These are phyloP conservation scores for Dipodomys merriami DNA, from an alignment of 2,113 vertebrate genomes.

Conservation along the genomic window DNA sequence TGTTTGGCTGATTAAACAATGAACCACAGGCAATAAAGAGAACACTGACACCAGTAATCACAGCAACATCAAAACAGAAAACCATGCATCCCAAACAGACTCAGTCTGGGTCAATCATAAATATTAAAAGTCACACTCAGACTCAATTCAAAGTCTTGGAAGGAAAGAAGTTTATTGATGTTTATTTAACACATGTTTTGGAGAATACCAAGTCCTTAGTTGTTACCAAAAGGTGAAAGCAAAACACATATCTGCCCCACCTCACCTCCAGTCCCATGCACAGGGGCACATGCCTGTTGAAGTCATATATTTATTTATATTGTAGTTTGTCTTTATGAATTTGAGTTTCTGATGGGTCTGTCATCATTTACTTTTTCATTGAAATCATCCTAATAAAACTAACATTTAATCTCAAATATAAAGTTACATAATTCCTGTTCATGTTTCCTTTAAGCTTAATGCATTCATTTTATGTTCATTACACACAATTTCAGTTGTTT, in stretches of 20 bases:
- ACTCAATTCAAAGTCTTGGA: conserved; percentile 11
- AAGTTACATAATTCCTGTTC: conserved; percentile 24
- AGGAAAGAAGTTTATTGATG: conserved; percentile 16
- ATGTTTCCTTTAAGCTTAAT: background rate
- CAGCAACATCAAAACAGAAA: background rate
- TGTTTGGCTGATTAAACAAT: background rate
- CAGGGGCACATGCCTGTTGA: background rate
- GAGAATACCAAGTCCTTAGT: conserved; percentile 16
- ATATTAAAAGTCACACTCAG: background rate
- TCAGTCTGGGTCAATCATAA: background rate
- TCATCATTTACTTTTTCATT: conserved; percentile 16
- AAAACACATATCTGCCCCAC: background rate
- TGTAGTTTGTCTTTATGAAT: conserved; percentile 32
- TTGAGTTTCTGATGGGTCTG: background rate
- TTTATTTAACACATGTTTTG: background rate
- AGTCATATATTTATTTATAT: background rate
- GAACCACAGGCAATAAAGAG: background rate
- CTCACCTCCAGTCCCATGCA: no score
- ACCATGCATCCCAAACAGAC: background rate
- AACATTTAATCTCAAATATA: conserved; percentile 12
- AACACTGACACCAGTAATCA: background rate
- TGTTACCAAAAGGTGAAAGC: background rate
- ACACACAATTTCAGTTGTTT: conserved; percentile 1
- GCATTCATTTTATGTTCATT: background rate
- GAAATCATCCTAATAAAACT: background rate